A percentile compares a stretch with the other conserved stretches of the same genome.
These are phyloP conservation scores for Istiophorus platypterus DNA, from an alignment of 2,113 vertebrate species.

Conservation along the genomic window DNA sequence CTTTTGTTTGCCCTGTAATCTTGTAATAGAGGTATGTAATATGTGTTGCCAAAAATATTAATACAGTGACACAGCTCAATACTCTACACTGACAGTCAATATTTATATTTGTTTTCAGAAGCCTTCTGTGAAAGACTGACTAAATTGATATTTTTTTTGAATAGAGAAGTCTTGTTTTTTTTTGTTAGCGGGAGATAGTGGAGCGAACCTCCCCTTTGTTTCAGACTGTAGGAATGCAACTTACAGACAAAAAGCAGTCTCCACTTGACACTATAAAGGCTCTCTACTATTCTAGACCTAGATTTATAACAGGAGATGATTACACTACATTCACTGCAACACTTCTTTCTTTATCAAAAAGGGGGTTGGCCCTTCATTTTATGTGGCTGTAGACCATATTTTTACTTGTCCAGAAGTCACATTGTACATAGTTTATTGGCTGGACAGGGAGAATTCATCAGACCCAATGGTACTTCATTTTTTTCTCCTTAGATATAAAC, in stretches of 20 bases:
- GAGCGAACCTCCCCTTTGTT: neutral
- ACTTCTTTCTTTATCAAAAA: neutral
- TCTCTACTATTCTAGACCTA: neutral
- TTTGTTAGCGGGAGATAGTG: neutral
- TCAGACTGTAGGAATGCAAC: neutral
- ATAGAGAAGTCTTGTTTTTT: neutral
- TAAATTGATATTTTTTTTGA: neutral
- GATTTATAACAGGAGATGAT: conserved; percentile 26
- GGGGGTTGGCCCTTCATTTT: neutral
- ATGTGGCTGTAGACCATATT: neutral
- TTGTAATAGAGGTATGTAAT: neutral
- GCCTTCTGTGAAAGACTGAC: neutral
- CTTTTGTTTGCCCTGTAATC: conserved; percentile 12
- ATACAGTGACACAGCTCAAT: neutral
- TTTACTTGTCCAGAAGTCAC: neutral
- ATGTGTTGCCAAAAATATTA: conserved; percentile 13
- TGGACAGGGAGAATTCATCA: neutral
- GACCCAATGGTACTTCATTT: neutral
- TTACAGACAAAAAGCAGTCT: neutral
- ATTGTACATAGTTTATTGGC: conserved; percentile 7
- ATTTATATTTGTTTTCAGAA: conserved; percentile 10
- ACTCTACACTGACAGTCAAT: neutral
- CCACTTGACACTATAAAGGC: neutral
- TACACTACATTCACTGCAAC: neutral
- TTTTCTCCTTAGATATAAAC: neutral